These are phyloP conservation scores for Chanos chanos DNA, from an alignment of 2,797 vertebrate species.

Conservation along the genomic window DNA sequence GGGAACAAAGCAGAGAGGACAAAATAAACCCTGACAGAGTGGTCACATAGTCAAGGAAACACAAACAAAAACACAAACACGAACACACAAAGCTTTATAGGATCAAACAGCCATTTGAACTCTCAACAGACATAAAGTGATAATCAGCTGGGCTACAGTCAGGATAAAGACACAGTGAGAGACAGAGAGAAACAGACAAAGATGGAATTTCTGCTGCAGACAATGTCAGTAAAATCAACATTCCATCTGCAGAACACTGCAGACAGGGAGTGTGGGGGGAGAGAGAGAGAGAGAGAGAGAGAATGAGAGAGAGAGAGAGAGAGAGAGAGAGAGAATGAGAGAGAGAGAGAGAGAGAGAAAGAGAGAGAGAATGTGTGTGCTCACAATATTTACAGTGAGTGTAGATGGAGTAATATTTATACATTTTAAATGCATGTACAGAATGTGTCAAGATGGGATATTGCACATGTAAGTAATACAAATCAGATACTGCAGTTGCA, in stretches of 20 bases:
- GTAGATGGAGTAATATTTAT: not conserved
- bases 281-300: not conserved
- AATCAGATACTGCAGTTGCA: no score
- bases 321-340: not conserved
- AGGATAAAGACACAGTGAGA: constrained; percentile 1
- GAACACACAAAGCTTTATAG: no score
- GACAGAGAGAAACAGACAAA: constrained; percentile 4
- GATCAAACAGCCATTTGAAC: no score
- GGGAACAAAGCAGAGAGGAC: no score
- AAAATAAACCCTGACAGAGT: no score
- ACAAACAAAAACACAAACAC: not conserved
- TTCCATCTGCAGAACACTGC: no score
- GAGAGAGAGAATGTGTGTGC: not conserved
- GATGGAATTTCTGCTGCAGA: not conserved
- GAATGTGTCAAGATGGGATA: no score
- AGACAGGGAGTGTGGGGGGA: no score
- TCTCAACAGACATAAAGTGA: no score
- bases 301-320: not conserved
- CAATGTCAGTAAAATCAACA: constrained; percentile 4
- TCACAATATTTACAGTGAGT: not conserved
- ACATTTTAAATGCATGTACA: no score
- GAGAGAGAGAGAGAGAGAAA: not conserved
- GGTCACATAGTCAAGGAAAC: not conserved
- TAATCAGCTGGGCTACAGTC: constrained; percentile 8
- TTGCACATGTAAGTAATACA: no score